A percentile compares a stretch with the other conserved stretches of the same genome.
These are phyloP conservation scores for Tachycineta bicolor DNA, from an alignment of 2,113 vertebrate genomes.

Conservation along the genomic window DNA sequence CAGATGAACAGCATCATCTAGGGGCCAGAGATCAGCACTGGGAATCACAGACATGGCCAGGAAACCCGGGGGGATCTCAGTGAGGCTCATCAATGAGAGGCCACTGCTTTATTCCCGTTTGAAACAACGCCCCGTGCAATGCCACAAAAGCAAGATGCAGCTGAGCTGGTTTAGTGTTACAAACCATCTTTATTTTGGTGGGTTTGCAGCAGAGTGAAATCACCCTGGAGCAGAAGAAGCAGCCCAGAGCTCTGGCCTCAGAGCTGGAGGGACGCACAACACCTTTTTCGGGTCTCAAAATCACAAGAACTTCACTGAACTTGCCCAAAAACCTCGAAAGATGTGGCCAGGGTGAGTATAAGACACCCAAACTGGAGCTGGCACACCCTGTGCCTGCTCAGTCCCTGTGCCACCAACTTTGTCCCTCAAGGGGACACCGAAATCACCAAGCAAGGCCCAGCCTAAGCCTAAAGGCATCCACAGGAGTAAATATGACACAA, in stretches of 20 bases:
- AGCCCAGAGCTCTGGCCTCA: neutral
- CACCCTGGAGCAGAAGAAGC: neutral
- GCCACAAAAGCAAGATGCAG: fast-evolving
- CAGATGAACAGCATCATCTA: slow-evolving; percentile 24
- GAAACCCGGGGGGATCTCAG: fast-evolving
- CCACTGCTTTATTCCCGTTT: fast-evolving
- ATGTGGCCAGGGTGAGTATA: fast-evolving
- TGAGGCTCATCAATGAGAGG: fast-evolving
- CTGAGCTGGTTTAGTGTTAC: neutral
- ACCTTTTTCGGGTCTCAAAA: neutral
- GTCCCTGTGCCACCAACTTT: neutral
- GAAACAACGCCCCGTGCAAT: fast-evolving
- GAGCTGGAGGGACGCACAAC: neutral
- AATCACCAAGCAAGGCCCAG: neutral
- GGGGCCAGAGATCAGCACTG: neutral
- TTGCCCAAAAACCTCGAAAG: neutral
- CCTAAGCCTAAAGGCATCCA: neutral
- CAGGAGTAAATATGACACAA: fast-evolving
- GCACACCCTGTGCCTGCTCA: neutral
- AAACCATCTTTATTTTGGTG: neutral
- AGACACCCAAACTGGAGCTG: fast-evolving
- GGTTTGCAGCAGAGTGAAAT: neutral
- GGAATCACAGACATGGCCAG: neutral
- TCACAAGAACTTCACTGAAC: fast-evolving
- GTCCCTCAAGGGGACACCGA: fast-evolving